Evolutionary conservation across 2,888 invertebrate species (phyloP).

Genomic region (Cheilosia grossa): DNA sequence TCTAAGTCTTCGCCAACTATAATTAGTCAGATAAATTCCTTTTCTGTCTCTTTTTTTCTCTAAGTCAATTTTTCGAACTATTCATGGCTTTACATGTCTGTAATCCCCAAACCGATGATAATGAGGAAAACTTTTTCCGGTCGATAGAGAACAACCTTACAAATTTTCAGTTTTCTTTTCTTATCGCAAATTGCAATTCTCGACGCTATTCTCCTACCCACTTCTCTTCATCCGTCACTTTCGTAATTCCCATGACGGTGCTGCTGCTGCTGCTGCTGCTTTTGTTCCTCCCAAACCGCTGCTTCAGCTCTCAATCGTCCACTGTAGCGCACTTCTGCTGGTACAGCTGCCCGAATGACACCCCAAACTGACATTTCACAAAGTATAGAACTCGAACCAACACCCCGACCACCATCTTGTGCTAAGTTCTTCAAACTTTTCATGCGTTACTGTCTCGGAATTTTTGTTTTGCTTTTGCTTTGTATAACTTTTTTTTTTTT

Average conservation of each 20-base stretch:
- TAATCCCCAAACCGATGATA: slow-evolving; percentile 31
- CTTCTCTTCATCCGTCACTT: slow-evolving; percentile 38
- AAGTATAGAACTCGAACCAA: slow-evolving; percentile 34
- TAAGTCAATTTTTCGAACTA: not conserved
- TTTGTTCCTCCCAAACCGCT: slow-evolving; percentile 1
- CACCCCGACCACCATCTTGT: slow-evolving; percentile 17
- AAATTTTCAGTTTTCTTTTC: slow-evolving; percentile 42
- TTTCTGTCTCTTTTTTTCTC: too few species aligned
- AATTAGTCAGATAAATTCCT: too few species aligned
- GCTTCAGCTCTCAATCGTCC: slow-evolving; percentile 16
- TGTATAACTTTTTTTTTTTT: slow-evolving; percentile 15
- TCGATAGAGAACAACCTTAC: slow-evolving; percentile 17
- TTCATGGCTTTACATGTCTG: not conserved
- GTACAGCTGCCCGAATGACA: slow-evolving; percentile 50
- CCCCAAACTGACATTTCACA: slow-evolving; percentile 56
- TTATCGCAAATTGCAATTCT: slow-evolving; percentile 64
- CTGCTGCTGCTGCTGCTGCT: slow-evolving; percentile 19
- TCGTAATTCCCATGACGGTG: slow-evolving; percentile 40
- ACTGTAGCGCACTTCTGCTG: slow-evolving; percentile 26
- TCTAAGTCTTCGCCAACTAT: too few species aligned
- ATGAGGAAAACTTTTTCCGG: slow-evolving; percentile 42
- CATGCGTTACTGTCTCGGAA: slow-evolving; percentile 68
- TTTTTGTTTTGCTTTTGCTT: slow-evolving; percentile 35
- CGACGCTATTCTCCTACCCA: slow-evolving; percentile 2
- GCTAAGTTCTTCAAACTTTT: slow-evolving; percentile 65